Evolutionary conservation across 1,140 invertebrate species (phyloP), one percentile per base, ranked within the genome.

Genomic region (Solenopsis invicta): DNA sequence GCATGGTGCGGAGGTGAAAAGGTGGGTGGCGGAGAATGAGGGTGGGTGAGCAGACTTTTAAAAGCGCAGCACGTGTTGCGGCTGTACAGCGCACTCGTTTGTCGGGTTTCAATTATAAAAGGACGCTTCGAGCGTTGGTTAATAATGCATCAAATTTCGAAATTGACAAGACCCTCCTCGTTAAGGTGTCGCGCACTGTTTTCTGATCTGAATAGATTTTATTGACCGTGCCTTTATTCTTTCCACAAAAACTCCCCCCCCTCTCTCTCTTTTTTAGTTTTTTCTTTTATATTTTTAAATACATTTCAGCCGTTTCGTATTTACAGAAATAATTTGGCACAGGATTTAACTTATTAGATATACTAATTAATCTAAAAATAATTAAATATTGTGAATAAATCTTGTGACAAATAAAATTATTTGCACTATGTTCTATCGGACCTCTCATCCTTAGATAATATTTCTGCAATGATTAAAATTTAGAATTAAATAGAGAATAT

Each of bases 61-160:
- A 89, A 89, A 88, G 74, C 88, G 37, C 41, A 52, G 69, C 81
- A 75, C 82, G 81, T 86, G 81, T 88, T 72, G 74, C 67, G 81
- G 66, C 59, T 29, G 71, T 78, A 45, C 77, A 76, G 41, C 16
- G 61, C 37, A 61, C 82, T 85, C 87, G 87, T 89, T 85, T 76
- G 69, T 67, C 72, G 34, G 21, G 45, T 41, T 89, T 89, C 87
- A 89, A 89, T 89, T 89, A 89, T 88, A 72, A 75, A 88, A 78
- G 50, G 34, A 77, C 48, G 56, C 66, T 85, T 64, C 48, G 69
- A 84, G 45, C 29, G 80, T 24, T 74, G 54, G 21, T 75, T 84
- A 75, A 84, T 74, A 75, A 75, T 74, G 54, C 52, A 82, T 61
- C 41, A 75, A 74, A 84, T 74, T 74, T 84, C 9, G n/a, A 84